Conservation (phyloP, 2,113 vertebrate genomes). For the Noctilio leporinus region DNA sequence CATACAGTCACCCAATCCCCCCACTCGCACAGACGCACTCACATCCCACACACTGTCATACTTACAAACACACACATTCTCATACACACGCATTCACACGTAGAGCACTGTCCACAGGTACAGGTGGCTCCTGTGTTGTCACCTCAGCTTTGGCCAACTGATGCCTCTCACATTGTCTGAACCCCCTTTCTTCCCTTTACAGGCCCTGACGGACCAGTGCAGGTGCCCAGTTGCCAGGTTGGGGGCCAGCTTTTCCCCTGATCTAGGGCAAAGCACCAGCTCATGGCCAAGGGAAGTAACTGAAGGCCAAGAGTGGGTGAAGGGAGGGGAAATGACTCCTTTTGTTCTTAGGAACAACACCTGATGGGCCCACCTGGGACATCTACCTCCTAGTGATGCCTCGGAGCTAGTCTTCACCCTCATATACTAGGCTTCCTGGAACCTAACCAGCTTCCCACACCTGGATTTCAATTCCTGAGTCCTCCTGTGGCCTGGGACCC, state of each 20-base stretch:
- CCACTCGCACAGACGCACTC: neutral
- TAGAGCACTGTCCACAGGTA: neutral
- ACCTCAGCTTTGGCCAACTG: neutral
- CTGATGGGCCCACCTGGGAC: fast-evolving
- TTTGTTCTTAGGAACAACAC: neutral
- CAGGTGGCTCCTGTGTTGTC: too few species aligned
- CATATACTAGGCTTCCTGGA: neutral
- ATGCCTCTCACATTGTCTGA: neutral
- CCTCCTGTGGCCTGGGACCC: neutral
- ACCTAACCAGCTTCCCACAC: neutral
- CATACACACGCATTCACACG: neutral
- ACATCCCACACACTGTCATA: neutral
- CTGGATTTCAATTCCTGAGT: neutral
- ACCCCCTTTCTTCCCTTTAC: neutral
- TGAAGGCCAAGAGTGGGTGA: neutral
- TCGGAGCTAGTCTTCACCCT: neutral
- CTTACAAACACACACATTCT: too few species aligned
- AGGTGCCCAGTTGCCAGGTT: fast-evolving
- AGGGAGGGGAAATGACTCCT: fast-evolving
- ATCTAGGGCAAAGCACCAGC: neutral
- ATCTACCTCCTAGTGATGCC: neutral
- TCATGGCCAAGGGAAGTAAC: neutral
- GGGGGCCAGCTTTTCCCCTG: neutral
- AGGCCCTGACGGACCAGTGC: fast-evolving
- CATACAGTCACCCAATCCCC: neutral